Percentiles rank a stretch among this genome's conserved stretches.
These are phyloP conservation scores for Euplexia lucipara DNA, from an alignment of 2,888 invertebrate genomes.

Conservation along the genomic window DNA sequence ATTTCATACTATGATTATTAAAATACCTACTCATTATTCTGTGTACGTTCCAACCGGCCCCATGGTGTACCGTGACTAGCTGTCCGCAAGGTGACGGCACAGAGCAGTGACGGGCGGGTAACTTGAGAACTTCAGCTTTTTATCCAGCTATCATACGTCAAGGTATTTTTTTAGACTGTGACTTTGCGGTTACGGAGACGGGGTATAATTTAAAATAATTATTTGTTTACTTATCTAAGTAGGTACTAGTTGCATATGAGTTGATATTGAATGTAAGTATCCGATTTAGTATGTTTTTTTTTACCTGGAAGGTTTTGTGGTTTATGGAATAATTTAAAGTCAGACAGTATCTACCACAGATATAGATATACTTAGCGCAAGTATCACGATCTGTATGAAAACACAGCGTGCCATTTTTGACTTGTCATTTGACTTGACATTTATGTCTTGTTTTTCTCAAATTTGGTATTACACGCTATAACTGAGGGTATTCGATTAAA, in stretches of 20 bases:
- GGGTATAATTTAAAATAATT: constrained; percentile 34
- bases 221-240: constrained; percentile 21
- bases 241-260: neutral
- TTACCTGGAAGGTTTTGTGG: constrained; percentile 10
- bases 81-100: constrained; percentile 47
- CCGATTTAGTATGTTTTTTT: constrained; percentile 1
- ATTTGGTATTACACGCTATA: no score
- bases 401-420: no score
- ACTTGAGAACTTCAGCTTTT: constrained; percentile 51
- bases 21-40: neutral
- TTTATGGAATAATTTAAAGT: neutral
- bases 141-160: constrained; percentile 48
- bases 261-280: constrained; percentile 14
- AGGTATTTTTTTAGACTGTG: constrained; percentile 52
- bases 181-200: constrained; percentile 53
- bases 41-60: constrained; percentile 23
- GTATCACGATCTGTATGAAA: no score
- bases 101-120: constrained; percentile 54
- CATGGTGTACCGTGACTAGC: constrained; percentile 22
- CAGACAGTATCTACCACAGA: no score
- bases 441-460: no score
- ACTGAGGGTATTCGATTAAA: no score
- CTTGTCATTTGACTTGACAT: no score
- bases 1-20: neutral
- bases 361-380: no score